phyloP scores from a whole-genome alignment of 2,797 vertebrate genomes.

The Galagoides demidoff region DNA sequence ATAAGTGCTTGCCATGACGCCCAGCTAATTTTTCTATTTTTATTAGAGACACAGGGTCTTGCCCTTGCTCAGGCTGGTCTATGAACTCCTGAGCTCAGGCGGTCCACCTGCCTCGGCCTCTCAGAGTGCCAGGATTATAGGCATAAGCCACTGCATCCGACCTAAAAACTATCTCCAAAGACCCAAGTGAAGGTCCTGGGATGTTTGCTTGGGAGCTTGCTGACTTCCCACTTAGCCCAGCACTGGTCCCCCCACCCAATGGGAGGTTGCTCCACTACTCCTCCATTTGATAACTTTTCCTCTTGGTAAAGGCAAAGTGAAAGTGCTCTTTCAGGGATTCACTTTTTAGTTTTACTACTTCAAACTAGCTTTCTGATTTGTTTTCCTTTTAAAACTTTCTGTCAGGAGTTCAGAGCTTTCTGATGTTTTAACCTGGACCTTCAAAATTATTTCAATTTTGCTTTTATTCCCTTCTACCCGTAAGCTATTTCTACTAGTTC shows the following conservation, averaged over 20 bases:
- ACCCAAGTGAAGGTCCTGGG: background rate
- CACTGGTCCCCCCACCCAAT: background rate
- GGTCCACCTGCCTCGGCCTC: too few relatives aligned
- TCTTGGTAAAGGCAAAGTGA: background rate
- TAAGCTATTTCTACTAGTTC: conserved; percentile 12
- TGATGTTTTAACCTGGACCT: background rate
- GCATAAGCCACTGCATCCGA: too few relatives aligned
- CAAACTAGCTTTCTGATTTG: background rate
- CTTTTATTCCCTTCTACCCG: background rate
- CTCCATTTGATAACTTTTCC: background rate
- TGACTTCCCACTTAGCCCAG: background rate
- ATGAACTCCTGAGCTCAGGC: too few relatives aligned
- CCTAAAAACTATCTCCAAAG: background rate
- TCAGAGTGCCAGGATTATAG: too few relatives aligned
- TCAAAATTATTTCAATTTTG: conserved; percentile 13
- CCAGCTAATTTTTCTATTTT: too few relatives aligned
- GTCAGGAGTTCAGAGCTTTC: background rate
- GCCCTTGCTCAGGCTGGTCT: too few relatives aligned
- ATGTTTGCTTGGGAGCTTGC: background rate
- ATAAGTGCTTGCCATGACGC: too few relatives aligned
- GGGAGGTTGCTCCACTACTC: background rate
- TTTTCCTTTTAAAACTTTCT: background rate
- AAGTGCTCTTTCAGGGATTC: background rate
- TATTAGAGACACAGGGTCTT: too few relatives aligned
- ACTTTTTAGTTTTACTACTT: background rate